phyloP scores from a whole-genome alignment of 2,113 vertebrate species.

The Paratilapia polleni region DNA sequence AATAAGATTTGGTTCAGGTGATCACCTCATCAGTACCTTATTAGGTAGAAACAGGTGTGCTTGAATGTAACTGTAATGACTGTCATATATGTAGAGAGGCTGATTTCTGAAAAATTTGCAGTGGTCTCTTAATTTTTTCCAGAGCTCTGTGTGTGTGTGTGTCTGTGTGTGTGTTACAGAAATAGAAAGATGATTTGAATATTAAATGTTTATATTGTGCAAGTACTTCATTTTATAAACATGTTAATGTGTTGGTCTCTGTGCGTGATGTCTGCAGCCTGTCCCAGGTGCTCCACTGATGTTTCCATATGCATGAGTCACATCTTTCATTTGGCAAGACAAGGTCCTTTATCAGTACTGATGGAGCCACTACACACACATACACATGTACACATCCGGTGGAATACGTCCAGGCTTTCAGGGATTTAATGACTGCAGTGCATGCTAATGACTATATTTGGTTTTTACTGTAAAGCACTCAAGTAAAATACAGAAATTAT shows the following conservation, averaged over 20 bases:
- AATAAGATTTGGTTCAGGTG: too few species aligned
- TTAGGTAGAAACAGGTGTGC: too few species aligned
- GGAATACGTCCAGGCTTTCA: background rate
- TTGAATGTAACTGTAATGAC: too few species aligned
- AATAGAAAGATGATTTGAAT: background rate
- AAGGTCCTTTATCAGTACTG: conserved; percentile 47
- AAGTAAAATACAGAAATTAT: background rate
- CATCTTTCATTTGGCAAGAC: conserved; percentile 55
- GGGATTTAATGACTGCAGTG: background rate
- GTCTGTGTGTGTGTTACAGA: background rate
- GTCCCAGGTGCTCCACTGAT: conserved; percentile 55
- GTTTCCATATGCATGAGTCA: conserved; percentile 43
- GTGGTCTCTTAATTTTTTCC: too few species aligned
- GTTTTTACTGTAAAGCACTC: background rate
- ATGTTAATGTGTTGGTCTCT: background rate
- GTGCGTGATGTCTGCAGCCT: conserved; percentile 26
- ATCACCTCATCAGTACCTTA: too few species aligned
- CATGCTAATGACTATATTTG: conserved; percentile 10
- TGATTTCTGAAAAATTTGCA: too few species aligned
- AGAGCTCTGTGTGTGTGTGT: too few species aligned
- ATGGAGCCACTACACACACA: conserved; percentile 7
- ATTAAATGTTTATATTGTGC: background rate
- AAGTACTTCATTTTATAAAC: background rate
- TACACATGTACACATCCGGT: background rate
- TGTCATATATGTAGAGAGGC: too few species aligned